Percentiles rank a stretch among this genome's conserved stretches.
Evolutionary conservation across 2,888 invertebrate genomes (phyloP).

Genomic region (Argyresthia goedartella): DNA sequence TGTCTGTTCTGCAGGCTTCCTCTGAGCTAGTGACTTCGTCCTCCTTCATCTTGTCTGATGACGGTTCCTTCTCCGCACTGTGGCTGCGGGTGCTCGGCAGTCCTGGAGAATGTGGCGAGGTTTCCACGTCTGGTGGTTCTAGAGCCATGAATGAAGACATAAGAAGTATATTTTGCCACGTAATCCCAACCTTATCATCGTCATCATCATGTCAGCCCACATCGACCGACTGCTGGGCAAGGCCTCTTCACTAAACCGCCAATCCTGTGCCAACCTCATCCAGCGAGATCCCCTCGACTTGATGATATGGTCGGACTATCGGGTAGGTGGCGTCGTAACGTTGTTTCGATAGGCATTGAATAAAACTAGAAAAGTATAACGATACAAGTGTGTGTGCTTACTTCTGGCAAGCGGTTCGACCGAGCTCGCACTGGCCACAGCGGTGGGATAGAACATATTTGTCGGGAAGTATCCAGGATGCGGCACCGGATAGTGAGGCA

Average conservation of each 20-base stretch:
- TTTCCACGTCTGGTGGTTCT: neutral
- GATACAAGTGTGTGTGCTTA: no score
- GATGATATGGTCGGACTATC: no score
- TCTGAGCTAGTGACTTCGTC: slow-evolving; percentile 84
- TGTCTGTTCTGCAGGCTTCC: slow-evolving; percentile 61
- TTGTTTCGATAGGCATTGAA: no score
- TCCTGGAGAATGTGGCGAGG: neutral
- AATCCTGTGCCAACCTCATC: no score
- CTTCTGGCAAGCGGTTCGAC: slow-evolving; percentile 13
- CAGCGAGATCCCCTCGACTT: no score
- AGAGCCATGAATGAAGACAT: slow-evolving; percentile 5
- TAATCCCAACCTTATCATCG: no score
- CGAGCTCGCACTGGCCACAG: slow-evolving; percentile 27
- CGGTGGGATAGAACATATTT: slow-evolving; percentile 50
- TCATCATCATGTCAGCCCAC: no score
- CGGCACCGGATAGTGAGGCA: slow-evolving; percentile 44
- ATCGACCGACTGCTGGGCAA: no score
- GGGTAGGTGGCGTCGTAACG: no score
- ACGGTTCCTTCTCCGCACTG: slow-evolving; percentile 36
- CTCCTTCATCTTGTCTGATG: slow-evolving; percentile 67
- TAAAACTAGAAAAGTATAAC: no score
- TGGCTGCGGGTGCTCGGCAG: neutral
- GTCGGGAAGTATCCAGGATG: slow-evolving; percentile 55
- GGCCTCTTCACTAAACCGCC: no score
- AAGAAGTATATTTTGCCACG: no score